A percentile compares a stretch with the other conserved stretches of the same genome.
Conservation (phyloP, 2,113 vertebrate species). For the Pseudopodoces humilis region DNA sequence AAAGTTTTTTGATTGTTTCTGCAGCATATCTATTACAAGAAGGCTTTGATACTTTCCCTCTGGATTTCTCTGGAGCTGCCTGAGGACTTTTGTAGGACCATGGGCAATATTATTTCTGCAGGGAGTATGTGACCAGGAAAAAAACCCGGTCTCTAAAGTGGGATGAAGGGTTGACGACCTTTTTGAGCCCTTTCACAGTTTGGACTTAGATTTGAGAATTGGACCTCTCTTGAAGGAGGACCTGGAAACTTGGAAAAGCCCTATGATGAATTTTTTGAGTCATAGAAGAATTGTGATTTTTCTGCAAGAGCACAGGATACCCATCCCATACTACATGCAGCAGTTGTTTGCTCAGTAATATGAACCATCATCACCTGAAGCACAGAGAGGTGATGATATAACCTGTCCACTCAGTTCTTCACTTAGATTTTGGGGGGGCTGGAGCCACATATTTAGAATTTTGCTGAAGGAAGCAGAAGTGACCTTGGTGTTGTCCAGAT, state of each 20-base stretch:
- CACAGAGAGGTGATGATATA: not conserved
- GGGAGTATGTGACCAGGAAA: not conserved
- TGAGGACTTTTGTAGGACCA: not conserved
- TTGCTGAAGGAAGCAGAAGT: not conserved
- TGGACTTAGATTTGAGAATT: not conserved
- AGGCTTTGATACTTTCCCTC: not conserved
- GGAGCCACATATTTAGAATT: not conserved
- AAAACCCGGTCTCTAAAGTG: fast-evolving
- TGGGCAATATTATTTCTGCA: not conserved
- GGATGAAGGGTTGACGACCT: not conserved
- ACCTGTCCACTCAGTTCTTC: not conserved
- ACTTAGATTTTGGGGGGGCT: not conserved
- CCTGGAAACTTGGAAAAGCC: not conserved
- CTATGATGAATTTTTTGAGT: not conserved
- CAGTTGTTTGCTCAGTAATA: not conserved
- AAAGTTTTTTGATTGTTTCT: not conserved
- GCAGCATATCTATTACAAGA: not conserved
- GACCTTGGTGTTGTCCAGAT: not conserved
- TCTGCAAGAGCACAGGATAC: not conserved
- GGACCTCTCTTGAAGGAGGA: not conserved
- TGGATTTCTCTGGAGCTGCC: not conserved
- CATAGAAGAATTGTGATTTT: not conserved
- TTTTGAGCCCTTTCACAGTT: not conserved
- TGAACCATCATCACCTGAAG: not conserved
- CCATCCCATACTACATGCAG: not conserved